phyloP scores from a whole-genome alignment of 1,140 invertebrate genomes.

The Pemphigus obesinymphae region DNA sequence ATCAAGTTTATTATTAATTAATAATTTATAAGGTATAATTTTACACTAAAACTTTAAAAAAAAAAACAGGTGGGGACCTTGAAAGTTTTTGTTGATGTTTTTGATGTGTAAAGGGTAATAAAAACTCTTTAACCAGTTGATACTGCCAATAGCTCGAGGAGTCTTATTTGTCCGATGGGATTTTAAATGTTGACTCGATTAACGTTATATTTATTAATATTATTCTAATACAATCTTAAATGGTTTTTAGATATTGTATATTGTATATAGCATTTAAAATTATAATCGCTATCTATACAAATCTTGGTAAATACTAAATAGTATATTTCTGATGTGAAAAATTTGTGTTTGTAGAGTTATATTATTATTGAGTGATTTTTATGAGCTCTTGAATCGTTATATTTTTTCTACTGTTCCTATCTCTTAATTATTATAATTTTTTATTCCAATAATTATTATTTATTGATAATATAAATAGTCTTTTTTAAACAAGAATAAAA shows the following conservation, averaged over 20 bases:
- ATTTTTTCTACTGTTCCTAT: background rate
- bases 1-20: background rate
- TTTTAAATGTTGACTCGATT: conserved; percentile 36
- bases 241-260: background rate
- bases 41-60: conserved; percentile 15
- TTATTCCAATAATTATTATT: no score
- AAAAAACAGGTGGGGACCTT: conserved; percentile 27
- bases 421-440: no score
- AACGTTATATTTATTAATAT: conserved; percentile 9
- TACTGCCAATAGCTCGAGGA: conserved; percentile 41
- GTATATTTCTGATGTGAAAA: background rate
- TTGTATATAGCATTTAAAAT: background rate
- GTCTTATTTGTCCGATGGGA: conserved; percentile 33
- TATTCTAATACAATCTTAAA: background rate
- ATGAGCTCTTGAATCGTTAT: background rate
- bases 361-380: no score
- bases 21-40: background rate
- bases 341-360: background rate
- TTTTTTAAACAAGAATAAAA: no score
- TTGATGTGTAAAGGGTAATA: conserved; percentile 33
- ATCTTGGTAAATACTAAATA: background rate
- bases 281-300: background rate
- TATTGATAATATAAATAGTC: no score
- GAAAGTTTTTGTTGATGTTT: conserved; percentile 38
- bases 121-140: conserved; percentile 39